These are phyloP conservation scores for Anticlea derivata DNA, from an alignment of 2,888 invertebrate species.

Conservation along the genomic window DNA sequence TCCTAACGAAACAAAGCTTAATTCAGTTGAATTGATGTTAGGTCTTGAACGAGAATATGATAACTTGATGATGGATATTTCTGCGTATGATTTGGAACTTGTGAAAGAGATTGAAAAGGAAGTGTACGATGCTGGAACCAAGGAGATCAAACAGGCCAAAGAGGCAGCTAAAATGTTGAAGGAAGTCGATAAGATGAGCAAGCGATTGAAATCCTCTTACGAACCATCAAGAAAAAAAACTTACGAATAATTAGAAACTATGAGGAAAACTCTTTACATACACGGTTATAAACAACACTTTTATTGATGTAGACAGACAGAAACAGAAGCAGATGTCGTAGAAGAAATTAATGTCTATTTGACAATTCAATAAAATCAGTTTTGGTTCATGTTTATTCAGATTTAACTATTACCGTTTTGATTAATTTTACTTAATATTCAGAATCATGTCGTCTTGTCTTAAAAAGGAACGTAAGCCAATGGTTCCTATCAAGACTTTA, in stretches of 20 bases:
- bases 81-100: conserved; percentile 62
- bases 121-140: conserved; percentile 60
- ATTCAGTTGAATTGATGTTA: conserved; percentile 84
- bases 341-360: conserved; percentile 8
- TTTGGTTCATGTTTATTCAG: conserved; percentile 11
- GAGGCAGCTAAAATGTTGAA: conserved; percentile 65
- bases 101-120: conserved; percentile 70
- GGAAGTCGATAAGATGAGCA: conserved; percentile 70
- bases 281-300: background rate
- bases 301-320: background rate
- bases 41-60: conserved; percentile 82
- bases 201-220: conserved; percentile 66
- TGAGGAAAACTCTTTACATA: background rate
- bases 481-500: conserved; percentile 72
- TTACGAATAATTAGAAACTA: conserved; percentile 19
- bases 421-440: conserved; percentile 20
- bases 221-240: conserved; percentile 56
- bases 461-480: conserved; percentile 64
- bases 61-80: conserved; percentile 66
- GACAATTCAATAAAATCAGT: conserved; percentile 10
- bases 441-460: conserved; percentile 53
- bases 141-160: conserved; percentile 63
- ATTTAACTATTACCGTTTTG: conserved; percentile 16
- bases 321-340: background rate
- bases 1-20: conserved; percentile 84